These are phyloP conservation scores for Cheilosia impressa DNA, from an alignment of 2,888 invertebrate species.

Conservation along the genomic window DNA sequence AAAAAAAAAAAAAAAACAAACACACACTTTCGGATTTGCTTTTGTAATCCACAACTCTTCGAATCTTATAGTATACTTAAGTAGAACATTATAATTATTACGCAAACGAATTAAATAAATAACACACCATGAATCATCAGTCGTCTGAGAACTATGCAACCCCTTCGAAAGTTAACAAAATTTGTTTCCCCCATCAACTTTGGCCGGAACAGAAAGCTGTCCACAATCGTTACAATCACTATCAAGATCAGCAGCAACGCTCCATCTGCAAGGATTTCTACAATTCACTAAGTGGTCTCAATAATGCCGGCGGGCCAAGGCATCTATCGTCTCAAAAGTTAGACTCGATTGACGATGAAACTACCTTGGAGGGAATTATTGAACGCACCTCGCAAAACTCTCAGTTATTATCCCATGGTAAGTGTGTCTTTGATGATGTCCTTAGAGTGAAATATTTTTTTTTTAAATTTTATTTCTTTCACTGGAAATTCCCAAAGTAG, in stretches of 20 bases:
- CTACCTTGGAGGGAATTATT: conserved; percentile 48
- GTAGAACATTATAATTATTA: neutral
- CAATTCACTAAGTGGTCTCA: conserved; percentile 18
- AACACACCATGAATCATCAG: conserved; percentile 54
- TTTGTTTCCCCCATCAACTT: conserved; percentile 25
- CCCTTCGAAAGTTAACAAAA: conserved; percentile 25
- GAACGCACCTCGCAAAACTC: conserved; percentile 59
- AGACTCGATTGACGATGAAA: conserved; percentile 57
- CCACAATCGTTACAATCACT: conserved; percentile 16
- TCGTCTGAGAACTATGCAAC: conserved; percentile 10
- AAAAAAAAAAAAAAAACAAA: neutral
- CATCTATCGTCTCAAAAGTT: conserved; percentile 14
- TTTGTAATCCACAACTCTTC: conserved; percentile 9
- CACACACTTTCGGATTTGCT: conserved; percentile 1
- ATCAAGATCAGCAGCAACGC: conserved; percentile 29
- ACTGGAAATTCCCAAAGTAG: too few species aligned
- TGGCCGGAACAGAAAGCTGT: conserved; percentile 27
- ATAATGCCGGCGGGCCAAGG: conserved; percentile 1
- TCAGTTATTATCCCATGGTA: conserved; percentile 52
- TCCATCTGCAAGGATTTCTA: conserved; percentile 34
- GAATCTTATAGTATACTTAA: neutral
- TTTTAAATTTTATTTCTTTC: neutral
- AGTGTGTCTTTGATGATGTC: conserved; percentile 14
- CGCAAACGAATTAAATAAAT: neutral
- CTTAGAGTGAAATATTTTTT: neutral